A percentile compares a stretch with the other conserved stretches of the same genome.
These are phyloP conservation scores for Epinephelus moara DNA, from an alignment of 2,113 vertebrate genomes.

Conservation along the genomic window DNA sequence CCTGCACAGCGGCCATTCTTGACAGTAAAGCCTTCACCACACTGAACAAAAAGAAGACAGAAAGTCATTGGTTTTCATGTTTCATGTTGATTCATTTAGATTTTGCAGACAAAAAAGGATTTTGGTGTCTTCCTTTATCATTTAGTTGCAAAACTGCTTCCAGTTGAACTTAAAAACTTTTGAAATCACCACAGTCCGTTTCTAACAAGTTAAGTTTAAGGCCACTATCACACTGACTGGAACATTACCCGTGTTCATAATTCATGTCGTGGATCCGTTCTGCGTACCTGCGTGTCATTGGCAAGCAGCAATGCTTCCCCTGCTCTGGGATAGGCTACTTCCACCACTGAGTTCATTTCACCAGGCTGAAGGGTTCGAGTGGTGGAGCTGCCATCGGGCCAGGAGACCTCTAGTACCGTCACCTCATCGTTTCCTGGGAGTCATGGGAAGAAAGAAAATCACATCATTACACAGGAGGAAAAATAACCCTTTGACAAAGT, in stretches of 20 bases:
- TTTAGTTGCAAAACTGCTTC: neutral
- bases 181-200: too few relatives aligned
- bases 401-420: constrained; percentile 91
- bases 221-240: neutral
- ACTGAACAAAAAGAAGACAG: constrained; percentile 79
- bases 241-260: constrained; percentile 23
- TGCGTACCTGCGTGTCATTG: constrained; percentile 84
- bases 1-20: constrained; percentile 89
- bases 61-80: neutral
- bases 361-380: constrained; percentile 81
- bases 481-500: neutral
- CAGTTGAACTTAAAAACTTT: neutral
- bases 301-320: constrained; percentile 65
- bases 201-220: neutral
- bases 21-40: constrained; percentile 90
- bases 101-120: neutral
- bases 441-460: neutral
- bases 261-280: constrained; percentile 2
- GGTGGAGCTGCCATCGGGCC: constrained; percentile 86
- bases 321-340: constrained; percentile 86
- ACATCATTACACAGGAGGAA: neutral
- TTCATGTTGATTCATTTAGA: neutral
- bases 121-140: too few relatives aligned
- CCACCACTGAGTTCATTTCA: constrained; percentile 91
- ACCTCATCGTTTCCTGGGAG: constrained; percentile 87